Conservation (phyloP, 2,797 vertebrate species). For the Botia kubotai region DNA sequence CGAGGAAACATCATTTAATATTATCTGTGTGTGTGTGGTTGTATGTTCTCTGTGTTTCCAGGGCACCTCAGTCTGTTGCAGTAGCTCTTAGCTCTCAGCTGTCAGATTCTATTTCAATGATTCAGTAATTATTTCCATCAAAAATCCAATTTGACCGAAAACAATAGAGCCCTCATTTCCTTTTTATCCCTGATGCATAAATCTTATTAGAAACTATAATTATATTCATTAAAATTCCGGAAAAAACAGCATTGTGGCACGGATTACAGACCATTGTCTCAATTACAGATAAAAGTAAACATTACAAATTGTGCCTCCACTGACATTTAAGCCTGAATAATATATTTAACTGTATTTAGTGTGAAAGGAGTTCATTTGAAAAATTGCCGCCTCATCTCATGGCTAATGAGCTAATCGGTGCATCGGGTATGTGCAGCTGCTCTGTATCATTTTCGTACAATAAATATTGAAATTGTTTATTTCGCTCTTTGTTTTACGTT, state of each 20-base stretch:
- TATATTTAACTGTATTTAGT: slow-evolving; percentile 31
- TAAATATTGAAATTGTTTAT: no score
- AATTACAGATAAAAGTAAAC: slow-evolving; percentile 69
- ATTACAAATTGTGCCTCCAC: slow-evolving; percentile 70
- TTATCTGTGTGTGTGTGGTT: not conserved
- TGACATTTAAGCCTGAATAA: slow-evolving; percentile 33
- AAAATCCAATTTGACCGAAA: slow-evolving; percentile 65
- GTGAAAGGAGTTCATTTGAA: slow-evolving; percentile 16
- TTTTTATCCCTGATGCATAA: slow-evolving; percentile 65
- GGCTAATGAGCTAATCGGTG: not conserved
- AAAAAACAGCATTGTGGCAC: slow-evolving; percentile 64
- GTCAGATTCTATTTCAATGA: slow-evolving; percentile 40
- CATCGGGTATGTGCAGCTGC: not conserved
- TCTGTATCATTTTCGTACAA: not conserved
- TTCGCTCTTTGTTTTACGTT: no score
- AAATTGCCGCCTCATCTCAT: not conserved
- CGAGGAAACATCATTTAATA: not conserved
- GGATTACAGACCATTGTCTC: slow-evolving; percentile 72
- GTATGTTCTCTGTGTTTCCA: slow-evolving; percentile 20
- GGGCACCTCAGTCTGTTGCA: slow-evolving; percentile 21
- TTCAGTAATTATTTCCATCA: slow-evolving; percentile 69
- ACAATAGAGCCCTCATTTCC: slow-evolving; percentile 59
- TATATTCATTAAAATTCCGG: slow-evolving; percentile 76
- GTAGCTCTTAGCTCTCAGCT: slow-evolving; percentile 35
- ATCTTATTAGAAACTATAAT: slow-evolving; percentile 76